phyloP scores from a whole-genome alignment of 2,113 vertebrate genomes.

The Mesembrinibis cayennensis region DNA sequence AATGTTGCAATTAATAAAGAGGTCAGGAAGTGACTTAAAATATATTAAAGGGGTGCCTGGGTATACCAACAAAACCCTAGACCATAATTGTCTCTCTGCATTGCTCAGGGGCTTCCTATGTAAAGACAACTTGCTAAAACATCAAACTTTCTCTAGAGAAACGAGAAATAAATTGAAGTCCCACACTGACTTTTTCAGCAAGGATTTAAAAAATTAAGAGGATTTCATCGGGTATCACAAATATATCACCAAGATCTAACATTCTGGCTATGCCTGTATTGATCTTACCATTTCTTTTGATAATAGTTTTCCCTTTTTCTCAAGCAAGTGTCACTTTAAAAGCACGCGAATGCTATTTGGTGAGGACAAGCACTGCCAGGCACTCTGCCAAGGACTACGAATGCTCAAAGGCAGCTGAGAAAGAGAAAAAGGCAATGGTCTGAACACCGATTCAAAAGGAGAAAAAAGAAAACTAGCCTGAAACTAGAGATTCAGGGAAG shows the following conservation, averaged over 20 bases:
- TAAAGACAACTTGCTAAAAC: not conserved
- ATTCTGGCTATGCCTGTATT: not conserved
- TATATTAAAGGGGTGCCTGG: not conserved
- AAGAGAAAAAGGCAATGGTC: not conserved
- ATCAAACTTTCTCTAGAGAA: not conserved
- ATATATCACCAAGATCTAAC: not conserved
- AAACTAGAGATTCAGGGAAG: not conserved
- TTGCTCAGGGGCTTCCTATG: not conserved
- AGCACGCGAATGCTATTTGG: not conserved
- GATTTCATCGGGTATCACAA: not conserved
- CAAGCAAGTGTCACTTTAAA: slow-evolving; percentile 4
- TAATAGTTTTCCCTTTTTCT: not conserved
- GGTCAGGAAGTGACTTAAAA: not conserved
- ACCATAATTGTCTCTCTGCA: not conserved
- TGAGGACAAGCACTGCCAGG: slow-evolving; percentile 3
- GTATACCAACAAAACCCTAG: not conserved
- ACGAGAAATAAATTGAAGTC: not conserved
- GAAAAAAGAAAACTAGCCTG: not conserved
- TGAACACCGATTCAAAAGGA: not conserved
- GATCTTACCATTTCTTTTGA: not conserved
- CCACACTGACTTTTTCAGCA: not conserved
- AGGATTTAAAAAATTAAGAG: slow-evolving; percentile 11
- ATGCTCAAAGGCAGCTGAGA: slow-evolving; percentile 4
- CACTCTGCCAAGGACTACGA: not conserved
- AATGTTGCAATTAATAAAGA: not conserved